phyloP scores from a whole-genome alignment of 2,888 invertebrate genomes.

The Cantharis flavilabris region DNA sequence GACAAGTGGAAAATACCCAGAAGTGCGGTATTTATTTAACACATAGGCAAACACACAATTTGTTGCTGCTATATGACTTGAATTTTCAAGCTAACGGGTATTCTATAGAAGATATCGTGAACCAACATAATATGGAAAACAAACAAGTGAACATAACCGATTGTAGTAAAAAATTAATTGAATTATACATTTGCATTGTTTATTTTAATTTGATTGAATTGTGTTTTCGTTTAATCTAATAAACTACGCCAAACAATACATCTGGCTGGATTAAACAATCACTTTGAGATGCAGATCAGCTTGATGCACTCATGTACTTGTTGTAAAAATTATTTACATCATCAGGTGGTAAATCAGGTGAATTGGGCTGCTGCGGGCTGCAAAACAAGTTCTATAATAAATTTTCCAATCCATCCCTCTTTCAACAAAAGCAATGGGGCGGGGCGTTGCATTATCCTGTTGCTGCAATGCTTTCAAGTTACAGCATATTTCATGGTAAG shows the following conservation, averaged over 20 bases:
- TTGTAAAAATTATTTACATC: neutral
- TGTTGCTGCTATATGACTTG: neutral
- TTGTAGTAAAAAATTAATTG: neutral
- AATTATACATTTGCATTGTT: neutral
- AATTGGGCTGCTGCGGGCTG: neutral
- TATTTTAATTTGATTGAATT: neutral
- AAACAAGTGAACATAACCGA: neutral
- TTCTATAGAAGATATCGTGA: neutral
- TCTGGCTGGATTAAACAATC: neutral
- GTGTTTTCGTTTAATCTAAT: neutral
- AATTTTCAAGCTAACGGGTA: neutral
- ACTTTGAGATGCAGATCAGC: neutral
- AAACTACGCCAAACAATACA: neutral
- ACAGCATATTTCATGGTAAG: neutral
- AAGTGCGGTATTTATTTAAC: constrained; percentile 13
- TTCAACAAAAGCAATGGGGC: neutral
- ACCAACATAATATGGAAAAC: neutral
- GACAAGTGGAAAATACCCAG: constrained; percentile 19
- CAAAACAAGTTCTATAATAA: neutral
- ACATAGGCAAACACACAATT: constrained; percentile 3
- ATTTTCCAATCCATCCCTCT: neutral
- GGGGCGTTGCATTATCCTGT: neutral
- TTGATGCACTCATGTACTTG: neutral
- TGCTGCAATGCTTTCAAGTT: neutral
- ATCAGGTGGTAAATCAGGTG: neutral